Conservation (phyloP, 2,113 vertebrate genomes). For the Sigmodon hispidus region DNA sequence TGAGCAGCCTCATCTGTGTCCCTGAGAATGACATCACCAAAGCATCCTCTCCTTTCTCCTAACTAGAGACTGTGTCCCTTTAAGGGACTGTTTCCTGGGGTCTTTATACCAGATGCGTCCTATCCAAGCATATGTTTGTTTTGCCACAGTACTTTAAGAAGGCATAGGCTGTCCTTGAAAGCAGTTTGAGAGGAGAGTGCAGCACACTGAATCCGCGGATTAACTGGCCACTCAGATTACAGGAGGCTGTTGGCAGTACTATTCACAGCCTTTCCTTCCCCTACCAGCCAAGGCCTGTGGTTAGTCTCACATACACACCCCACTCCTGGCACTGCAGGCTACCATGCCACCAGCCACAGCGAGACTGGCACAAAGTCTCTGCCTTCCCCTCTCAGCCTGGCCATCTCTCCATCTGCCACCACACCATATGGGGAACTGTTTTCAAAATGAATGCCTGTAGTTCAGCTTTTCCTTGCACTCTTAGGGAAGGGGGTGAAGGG, state of each 20-base stretch:
- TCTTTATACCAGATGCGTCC: background rate
- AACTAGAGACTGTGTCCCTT: background rate
- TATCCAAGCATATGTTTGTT: background rate
- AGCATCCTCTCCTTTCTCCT: background rate
- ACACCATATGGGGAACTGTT: background rate
- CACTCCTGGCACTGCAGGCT: accelerated
- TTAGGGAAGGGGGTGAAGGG: background rate
- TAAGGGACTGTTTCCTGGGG: background rate
- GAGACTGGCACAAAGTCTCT: background rate
- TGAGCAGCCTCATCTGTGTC: background rate
- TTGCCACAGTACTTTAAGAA: background rate
- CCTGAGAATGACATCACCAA: background rate
- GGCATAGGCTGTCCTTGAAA: background rate
- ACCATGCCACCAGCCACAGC: background rate
- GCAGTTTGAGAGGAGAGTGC: background rate
- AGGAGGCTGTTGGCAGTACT: background rate
- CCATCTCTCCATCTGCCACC: background rate
- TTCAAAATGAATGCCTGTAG: background rate
- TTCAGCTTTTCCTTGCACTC: background rate
- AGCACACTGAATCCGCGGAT: background rate
- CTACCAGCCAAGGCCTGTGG: background rate
- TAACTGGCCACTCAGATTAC: background rate
- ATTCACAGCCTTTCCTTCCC: background rate
- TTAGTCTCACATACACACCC: background rate
- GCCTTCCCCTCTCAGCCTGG: background rate